Conservation (phyloP, 2,797 vertebrate genomes). For the Gadopsis bispinosus region DNA sequence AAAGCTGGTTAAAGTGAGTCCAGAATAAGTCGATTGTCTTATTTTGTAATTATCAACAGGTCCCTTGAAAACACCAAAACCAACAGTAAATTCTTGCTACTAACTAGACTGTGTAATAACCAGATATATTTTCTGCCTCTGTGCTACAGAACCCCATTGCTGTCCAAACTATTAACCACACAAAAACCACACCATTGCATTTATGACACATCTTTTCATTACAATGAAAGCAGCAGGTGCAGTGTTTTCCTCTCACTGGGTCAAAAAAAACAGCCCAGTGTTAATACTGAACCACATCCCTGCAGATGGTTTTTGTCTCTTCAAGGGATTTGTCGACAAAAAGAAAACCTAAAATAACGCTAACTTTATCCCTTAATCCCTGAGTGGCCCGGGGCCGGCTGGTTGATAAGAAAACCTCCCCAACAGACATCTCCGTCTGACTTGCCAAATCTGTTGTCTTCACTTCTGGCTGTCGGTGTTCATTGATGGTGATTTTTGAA, state of each 20-base stretch:
- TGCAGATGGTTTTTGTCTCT: conserved; percentile 36
- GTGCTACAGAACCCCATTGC: background rate
- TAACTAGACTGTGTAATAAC: background rate
- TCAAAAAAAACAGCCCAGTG: background rate
- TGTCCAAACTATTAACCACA: conserved; percentile 1
- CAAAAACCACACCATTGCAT: background rate
- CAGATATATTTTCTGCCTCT: background rate
- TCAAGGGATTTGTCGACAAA: conserved; percentile 57
- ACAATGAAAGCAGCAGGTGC: conserved; percentile 1
- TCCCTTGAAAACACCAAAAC: background rate
- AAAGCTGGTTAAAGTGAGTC: background rate
- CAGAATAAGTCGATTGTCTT: background rate
- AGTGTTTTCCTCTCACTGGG: conserved; percentile 13
- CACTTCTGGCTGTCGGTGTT: conserved; percentile 29
- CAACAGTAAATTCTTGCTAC: background rate
- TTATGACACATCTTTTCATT: background rate
- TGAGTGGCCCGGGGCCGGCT: background rate
- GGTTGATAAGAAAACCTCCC: conserved; percentile 38
- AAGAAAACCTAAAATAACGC: conserved; percentile 48
- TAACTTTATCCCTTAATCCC: conserved; percentile 58
- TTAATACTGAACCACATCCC: conserved; percentile 24
- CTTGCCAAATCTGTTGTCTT: conserved; percentile 42
- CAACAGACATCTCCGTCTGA: conserved; percentile 31
- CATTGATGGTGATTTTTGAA: conserved; percentile 24
- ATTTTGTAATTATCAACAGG: background rate